Base-by-base conservation (phyloP, 2,797 vertebrate species). In the Hydrophis major region DNA sequence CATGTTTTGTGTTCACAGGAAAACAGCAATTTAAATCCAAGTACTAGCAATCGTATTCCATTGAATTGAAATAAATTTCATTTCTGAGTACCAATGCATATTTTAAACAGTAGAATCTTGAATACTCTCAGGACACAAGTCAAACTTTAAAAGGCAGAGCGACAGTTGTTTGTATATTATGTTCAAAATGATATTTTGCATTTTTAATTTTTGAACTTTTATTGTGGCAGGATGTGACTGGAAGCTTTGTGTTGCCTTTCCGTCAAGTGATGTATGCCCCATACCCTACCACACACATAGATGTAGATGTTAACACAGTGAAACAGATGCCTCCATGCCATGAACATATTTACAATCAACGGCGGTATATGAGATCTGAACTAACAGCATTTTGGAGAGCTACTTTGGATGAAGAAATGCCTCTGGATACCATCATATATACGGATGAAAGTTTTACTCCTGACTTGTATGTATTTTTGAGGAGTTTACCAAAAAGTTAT, bases 311-410 rank as follows among this genome's bases (percentile, higher is more conserved):
- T 96, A 99, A 99, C 95, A 99, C 99, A 0, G 99, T 99, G 88
- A 99, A 99, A 96, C 99, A 99, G 98, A 99, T 99, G 99, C 98
- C 99, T 0, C 99, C 99, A 0, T 99, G 99, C 97, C 99, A 99
- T 0, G 99, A 99, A 42, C 99, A 99, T 96, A 98, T 98, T 6
- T 99, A 99, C 96, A 99, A 99, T 97, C 99, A 99, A 95, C 98
- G 99, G 3, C 98, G 98, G 92, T 99, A 99, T 93, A 99, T 99
- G 99, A 98, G 98, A 0, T 98, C 98, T 0, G 99, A 99, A 97
- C 98, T 99, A 32, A 98, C 97, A 13, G 97, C 98, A 0, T 98
- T 99, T 53, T 99, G 99, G 99, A 98, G 98, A 96, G 98, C 98
- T 0, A 98, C 98, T 95, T 99, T 99, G 63, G 99, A 99, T 95